Evolutionary conservation across 2,797 vertebrate species (phyloP).

Genomic region (Enteromius afrohamiltoni): DNA sequence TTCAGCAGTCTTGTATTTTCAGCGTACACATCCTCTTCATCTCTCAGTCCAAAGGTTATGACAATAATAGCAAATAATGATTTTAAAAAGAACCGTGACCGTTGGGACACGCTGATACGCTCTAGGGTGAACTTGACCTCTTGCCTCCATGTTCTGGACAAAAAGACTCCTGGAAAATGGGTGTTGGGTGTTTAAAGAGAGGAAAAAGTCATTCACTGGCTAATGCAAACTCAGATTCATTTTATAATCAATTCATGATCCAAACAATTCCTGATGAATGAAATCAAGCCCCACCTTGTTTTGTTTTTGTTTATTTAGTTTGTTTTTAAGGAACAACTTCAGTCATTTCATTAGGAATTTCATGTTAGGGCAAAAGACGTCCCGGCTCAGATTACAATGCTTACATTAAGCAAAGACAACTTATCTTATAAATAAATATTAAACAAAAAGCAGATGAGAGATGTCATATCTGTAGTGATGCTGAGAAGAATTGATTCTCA

Average conservation of each 20-base stretch:
- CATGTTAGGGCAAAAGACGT: neutral
- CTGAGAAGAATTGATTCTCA: neutral
- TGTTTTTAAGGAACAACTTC: neutral
- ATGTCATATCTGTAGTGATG: neutral
- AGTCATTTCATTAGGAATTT: neutral
- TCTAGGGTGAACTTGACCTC: neutral
- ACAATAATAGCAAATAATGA: constrained; percentile 3
- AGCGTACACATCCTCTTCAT: constrained; percentile 14
- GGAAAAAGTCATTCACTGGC: too few species aligned
- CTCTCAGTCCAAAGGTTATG: constrained; percentile 9
- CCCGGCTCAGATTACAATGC: neutral
- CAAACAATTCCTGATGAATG: neutral
- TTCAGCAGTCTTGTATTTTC: constrained; percentile 26
- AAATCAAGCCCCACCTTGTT: neutral
- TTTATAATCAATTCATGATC: neutral
- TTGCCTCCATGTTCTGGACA: neutral
- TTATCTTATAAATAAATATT: neutral
- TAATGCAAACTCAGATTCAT: neutral
- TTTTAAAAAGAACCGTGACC: neutral
- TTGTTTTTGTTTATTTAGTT: neutral
- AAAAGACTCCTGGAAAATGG: neutral
- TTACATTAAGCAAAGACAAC: neutral
- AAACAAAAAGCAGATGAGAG: neutral
- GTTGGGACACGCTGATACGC: neutral
- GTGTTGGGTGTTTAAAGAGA: neutral